A percentile compares a stretch with the other conserved stretches of the same genome.
Evolutionary conservation across 30 jellyfish, hydroid and myxozoan species (phyloP).

Genomic region (Aurelia sp.): DNA sequence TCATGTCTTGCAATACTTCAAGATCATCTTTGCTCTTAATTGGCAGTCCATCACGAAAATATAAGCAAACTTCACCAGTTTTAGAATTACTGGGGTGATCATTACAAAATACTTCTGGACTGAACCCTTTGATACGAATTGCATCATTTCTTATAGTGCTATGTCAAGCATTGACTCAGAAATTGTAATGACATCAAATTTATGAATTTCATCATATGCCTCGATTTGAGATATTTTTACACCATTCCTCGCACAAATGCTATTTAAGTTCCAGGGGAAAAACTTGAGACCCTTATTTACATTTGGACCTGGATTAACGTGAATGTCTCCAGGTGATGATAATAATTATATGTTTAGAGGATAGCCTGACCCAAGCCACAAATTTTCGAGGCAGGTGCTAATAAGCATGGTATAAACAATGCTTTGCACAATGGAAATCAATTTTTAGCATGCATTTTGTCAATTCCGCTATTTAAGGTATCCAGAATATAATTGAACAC

Average conservation of each 20-base stretch:
- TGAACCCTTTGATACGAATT: slow-evolving; percentile 22
- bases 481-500: background rate
- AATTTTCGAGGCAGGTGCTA: background rate
- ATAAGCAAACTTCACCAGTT: background rate
- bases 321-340: slow-evolving; percentile 16
- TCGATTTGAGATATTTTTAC: slow-evolving; percentile 9
- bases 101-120: slow-evolving; percentile 11
- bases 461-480: background rate
- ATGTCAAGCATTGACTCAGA: slow-evolving; percentile 23
- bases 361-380: slow-evolving; percentile 13
- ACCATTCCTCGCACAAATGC: slow-evolving; percentile 10
- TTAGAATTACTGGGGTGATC: slow-evolving; percentile 10
- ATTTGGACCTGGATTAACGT: slow-evolving; percentile 10
- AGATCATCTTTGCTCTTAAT: no score
- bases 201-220: slow-evolving; percentile 38
- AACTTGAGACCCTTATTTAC: background rate
- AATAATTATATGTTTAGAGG: slow-evolving; percentile 21
- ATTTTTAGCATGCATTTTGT: background rate
- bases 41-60: no score
- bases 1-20: no score
- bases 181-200: slow-evolving; percentile 14
- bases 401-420: slow-evolving; percentile 17
- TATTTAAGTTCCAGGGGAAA: background rate
- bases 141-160: slow-evolving; percentile 23
- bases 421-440: background rate